Evolutionary conservation across 2,113 vertebrate species (phyloP), one percentile per base, ranked within the genome.

Genomic region (Pachyramphus minor): DNA sequence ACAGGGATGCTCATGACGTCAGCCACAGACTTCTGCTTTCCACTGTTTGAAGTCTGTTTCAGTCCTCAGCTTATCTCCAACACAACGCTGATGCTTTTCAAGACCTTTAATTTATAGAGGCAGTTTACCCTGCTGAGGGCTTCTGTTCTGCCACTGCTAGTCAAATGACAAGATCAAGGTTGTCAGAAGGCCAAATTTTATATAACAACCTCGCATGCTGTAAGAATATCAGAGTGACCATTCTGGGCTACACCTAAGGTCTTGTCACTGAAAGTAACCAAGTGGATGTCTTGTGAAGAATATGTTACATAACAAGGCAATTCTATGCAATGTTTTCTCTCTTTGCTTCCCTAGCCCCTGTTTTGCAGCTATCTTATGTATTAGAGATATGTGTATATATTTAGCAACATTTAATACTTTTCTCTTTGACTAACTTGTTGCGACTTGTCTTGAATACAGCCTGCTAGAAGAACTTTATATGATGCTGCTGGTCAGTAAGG

Each of bases 181-280:
- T 84, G 71, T 87, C 87, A 83, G 58, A 91, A 58, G 62, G 72
- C 24, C 28, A 76, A 83, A 60, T 87, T 90, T 91, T 91, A 90
- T 19, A 2, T 87, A 68, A 93, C 58, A 44, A n/a, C 58, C 28
- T 82, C 90, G 74, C 22, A 87, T 66, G 24, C 62, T 69, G 12
- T 64, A 59, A 63, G 30, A 90, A 39, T 79, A 56, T 84, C 49
- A 35, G 17, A 66, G 33, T 68, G 49, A 63, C 12, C 44, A 20
- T 68, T 72, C 14, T 58, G 45, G 55, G 31, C 41, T 55, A 63
- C 14, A 64, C 27, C 13, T 58, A 71, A 55, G 31, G 42, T 79
- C 58, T 52, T 21, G 24, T 37, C 5, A 72, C 37, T 68, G 49
- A 49, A 52, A 68, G 21, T 31, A 64, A 82, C 22, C 30, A 28